phyloP scores from a whole-genome alignment of 1,140 invertebrate species.

The Heterodera schachtii region DNA sequence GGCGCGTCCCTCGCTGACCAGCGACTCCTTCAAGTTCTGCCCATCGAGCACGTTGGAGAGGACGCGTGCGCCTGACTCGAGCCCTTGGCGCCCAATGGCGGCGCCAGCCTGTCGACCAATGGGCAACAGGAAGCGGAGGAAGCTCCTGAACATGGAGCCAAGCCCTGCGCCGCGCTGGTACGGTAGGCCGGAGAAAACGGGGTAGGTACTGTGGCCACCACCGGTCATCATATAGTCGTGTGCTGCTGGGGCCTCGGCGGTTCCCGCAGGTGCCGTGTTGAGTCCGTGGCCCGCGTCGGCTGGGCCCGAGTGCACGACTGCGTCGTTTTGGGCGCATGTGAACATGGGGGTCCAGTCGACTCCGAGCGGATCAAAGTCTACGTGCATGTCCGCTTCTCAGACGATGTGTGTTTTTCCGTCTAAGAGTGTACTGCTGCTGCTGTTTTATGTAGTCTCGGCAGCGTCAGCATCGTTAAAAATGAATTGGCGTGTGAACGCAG shows the following conservation, averaged over 20 bases:
- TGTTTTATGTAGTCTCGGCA: neutral
- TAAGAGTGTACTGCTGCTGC: neutral
- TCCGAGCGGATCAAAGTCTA: conserved; percentile 24
- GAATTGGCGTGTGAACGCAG: neutral
- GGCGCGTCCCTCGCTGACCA: conserved; percentile 14
- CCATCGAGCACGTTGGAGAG: conserved; percentile 24
- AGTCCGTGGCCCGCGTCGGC: neutral
- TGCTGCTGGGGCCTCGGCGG: neutral
- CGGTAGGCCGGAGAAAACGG: conserved; percentile 7
- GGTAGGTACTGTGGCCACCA: neutral
- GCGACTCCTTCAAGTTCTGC: conserved; percentile 12
- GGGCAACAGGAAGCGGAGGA: conserved; percentile 29
- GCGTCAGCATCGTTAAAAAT: neutral
- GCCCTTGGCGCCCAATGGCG: conserved; percentile 19
- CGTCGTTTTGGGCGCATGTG: too few relatives aligned
- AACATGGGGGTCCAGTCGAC: conserved; percentile 21
- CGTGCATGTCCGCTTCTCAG: conserved; percentile 22
- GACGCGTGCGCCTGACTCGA: conserved; percentile 23
- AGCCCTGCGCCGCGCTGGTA: conserved; percentile 27
- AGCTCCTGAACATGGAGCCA: conserved; percentile 29
- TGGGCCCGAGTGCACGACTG: neutral
- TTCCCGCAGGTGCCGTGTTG: neutral
- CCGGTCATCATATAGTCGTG: neutral
- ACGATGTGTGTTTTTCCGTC: too few relatives aligned
- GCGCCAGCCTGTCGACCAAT: conserved; percentile 26